Conservation (phyloP, 2,888 invertebrate genomes). For the Ptycholaimellus sp. region DNA sequence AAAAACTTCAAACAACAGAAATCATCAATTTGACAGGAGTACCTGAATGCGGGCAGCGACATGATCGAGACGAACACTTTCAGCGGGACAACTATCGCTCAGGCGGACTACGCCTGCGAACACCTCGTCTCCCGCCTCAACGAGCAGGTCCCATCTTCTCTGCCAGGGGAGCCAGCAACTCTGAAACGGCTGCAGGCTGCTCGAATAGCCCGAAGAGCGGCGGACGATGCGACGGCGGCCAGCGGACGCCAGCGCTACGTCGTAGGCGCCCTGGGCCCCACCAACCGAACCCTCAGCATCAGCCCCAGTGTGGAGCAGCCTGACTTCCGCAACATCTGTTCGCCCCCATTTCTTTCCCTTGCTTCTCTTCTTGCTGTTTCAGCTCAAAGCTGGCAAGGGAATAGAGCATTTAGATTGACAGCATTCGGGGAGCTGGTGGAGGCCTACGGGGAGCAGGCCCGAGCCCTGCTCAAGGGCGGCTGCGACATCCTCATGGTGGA, state of each 20-base stretch:
- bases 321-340: slow-evolving; percentile 34
- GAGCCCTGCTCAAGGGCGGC: slow-evolving; percentile 33
- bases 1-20: slow-evolving; percentile 8
- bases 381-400: too few relatives aligned
- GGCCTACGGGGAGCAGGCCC: slow-evolving; percentile 33
- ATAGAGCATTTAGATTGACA: slow-evolving; percentile 11
- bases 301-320: slow-evolving; percentile 36
- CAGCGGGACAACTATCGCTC: slow-evolving; percentile 33
- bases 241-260: slow-evolving; percentile 10
- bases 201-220: slow-evolving; percentile 2
- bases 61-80: slow-evolving; percentile 39
- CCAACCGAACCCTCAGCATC: slow-evolving; percentile 35
- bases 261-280: slow-evolving; percentile 29
- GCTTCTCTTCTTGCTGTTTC: too few relatives aligned
- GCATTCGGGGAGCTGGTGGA: slow-evolving; percentile 33
- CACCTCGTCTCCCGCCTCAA: slow-evolving; percentile 23
- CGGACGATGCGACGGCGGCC: slow-evolving; percentile 10
- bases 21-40: slow-evolving; percentile 24
- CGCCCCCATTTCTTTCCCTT: too few relatives aligned
- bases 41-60: slow-evolving; percentile 36
- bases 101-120: slow-evolving; percentile 33
- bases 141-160: too few relatives aligned
- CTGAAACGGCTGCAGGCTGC: too few relatives aligned
- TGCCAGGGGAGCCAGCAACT: too few relatives aligned
- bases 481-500: slow-evolving; percentile 33